Evolutionary conservation across 2,888 invertebrate species (phyloP), one percentile per base, ranked within the genome.

Genomic region (Ornithoptera priamus): DNA sequence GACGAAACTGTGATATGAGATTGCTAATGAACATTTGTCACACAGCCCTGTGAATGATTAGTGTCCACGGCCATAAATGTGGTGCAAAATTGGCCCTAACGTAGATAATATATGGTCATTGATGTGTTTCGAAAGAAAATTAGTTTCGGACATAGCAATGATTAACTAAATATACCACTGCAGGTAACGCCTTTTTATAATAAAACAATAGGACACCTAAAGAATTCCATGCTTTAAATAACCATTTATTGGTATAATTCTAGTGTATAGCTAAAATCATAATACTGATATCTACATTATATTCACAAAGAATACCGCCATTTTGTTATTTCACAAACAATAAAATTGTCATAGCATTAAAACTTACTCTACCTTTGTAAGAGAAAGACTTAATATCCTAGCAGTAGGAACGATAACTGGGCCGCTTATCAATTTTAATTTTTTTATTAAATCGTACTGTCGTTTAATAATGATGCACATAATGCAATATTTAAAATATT

Each of bases 1-100:
- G 77, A 81, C 75, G 60, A 81, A 83, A 81, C 86, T 86, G 86
- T 86, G 86, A 86, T 86, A 86, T 80, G 76, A 78, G 77, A 81
- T 79, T 78, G 81, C 77, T 78, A 77, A 71, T 73, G 60, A 62
- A 58, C 62, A 62, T 62, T 58, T 67, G 64, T 69, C 63, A 20
- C 63, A 62, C 58, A 42, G 24, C 42, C 62, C 62, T 63, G 56
- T 60, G 66, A 56, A 18, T 42, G 53, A 39, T 68, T 50, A 64
- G 59, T 22, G 42, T 66, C 42, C 56, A 63, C 53, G 36, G 68
- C 57, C 18, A 58, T 22, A n/a, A 42, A 57, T 46, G 58, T 53
- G 61, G 24, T 42, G 61, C 59, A 24, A 56, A 61, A 62, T 64
- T 62, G 56, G 30, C 24, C 17, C 56, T n/a, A 15, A 50, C 36